Evolutionary conservation across 1,140 invertebrate species (phyloP).

Genomic region (Bombus affinis): DNA sequence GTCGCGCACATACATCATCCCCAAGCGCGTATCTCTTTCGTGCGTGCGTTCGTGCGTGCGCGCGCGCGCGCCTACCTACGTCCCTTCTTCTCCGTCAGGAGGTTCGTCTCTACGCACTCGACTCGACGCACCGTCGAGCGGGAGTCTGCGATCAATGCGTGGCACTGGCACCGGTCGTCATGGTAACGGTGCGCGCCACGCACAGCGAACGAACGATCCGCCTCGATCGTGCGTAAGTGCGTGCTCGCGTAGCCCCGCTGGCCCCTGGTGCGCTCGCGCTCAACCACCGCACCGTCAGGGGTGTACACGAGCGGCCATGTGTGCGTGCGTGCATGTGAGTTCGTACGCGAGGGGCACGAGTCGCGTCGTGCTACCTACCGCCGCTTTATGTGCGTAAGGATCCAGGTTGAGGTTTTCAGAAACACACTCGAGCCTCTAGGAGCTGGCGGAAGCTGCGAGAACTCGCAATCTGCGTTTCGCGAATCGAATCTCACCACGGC

Average conservation of each 20-base stretch:
- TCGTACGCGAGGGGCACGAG: conserved; percentile 23
- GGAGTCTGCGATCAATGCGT: conserved; percentile 83
- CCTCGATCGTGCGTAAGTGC: conserved; percentile 77
- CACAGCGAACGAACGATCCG: conserved; percentile 76
- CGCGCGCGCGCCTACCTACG: conserved; percentile 17
- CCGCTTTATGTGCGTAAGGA: conserved; percentile 5
- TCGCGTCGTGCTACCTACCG: conserved; percentile 20
- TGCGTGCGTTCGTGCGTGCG: conserved; percentile 20
- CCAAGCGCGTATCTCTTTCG: conserved; percentile 29
- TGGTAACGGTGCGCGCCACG: conserved; percentile 79
- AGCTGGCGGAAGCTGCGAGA: not conserved
- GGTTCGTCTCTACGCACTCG: conserved; percentile 56
- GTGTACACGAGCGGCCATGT: no score
- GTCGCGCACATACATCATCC: conserved; percentile 34
- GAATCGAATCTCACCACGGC: not conserved
- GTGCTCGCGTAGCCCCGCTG: conserved; percentile 63
- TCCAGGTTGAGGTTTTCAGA: conserved; percentile 21
- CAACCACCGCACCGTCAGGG: not conserved
- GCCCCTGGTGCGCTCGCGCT: not conserved
- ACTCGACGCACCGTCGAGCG: conserved; percentile 73
- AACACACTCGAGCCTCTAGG: conserved; percentile 18
- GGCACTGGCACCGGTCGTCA: conserved; percentile 77
- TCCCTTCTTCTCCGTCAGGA: conserved; percentile 52
- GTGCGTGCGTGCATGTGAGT: not conserved
- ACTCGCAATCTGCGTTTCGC: not conserved